Conservation (phyloP, 2,888 invertebrate genomes). For the Leptinotarsa tumamoca region DNA sequence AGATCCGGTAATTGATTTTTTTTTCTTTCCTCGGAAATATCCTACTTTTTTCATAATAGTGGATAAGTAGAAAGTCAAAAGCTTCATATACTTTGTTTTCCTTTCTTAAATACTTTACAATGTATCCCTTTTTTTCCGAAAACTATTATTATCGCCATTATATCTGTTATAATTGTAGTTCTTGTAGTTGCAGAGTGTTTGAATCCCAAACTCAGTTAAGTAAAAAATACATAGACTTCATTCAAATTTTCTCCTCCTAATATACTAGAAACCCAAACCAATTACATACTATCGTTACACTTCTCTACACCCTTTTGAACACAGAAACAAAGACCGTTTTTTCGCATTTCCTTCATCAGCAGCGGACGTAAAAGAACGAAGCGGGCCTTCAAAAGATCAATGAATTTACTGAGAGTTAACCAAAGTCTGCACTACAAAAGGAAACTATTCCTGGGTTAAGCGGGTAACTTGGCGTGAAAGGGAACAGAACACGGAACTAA, state of each 20-base stretch:
- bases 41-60: too few species aligned
- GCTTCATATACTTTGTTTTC: too few species aligned
- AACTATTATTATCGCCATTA: too few species aligned
- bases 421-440: constrained; percentile 52
- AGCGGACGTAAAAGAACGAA: constrained; percentile 23
- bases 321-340: constrained; percentile 24
- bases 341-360: constrained; percentile 12
- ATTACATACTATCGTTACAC: background rate
- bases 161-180: too few species aligned
- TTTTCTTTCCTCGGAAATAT: too few species aligned
- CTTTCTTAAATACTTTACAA: too few species aligned
- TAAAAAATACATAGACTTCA: too few species aligned
- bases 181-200: too few species aligned
- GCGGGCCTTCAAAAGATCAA: constrained; percentile 50
- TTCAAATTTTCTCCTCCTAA: background rate
- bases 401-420: constrained; percentile 54
- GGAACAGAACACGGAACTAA: constrained; percentile 46
- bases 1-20: too few species aligned
- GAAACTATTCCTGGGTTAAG: constrained; percentile 53
- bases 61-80: too few species aligned
- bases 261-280: background rate
- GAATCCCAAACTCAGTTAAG: too few species aligned
- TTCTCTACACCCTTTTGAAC: background rate
- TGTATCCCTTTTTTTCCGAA: too few species aligned
- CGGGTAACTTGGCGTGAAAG: constrained; percentile 57